Evolutionary conservation across 2,113 vertebrate species (phyloP).

Genomic region (Gila orcuttii): DNA sequence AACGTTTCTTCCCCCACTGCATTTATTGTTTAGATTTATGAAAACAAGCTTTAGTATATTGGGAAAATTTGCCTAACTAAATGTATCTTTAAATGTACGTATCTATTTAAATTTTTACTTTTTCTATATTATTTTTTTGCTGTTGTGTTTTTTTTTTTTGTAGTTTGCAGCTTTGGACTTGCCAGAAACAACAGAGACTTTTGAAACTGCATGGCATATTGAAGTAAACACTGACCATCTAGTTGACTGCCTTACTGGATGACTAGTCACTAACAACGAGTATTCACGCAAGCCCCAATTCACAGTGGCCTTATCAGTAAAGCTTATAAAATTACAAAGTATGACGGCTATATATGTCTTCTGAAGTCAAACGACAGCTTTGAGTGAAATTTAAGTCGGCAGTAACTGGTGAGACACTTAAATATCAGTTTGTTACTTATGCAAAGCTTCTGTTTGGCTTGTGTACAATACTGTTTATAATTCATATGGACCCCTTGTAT

Average conservation of each 20-base stretch:
- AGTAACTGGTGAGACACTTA: neutral
- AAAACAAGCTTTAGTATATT: too few relatives aligned
- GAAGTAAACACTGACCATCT: neutral
- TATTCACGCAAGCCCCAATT: neutral
- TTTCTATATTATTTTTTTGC: rapidly evolving
- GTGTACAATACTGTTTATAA: too few relatives aligned
- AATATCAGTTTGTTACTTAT: neutral
- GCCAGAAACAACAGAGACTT: neutral
- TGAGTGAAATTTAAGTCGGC: neutral
- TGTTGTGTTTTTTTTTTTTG: neutral
- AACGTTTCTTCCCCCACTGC: too few relatives aligned
- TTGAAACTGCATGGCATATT: neutral
- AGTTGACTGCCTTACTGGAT: too few relatives aligned
- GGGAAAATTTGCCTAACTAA: too few relatives aligned
- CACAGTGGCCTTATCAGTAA: neutral
- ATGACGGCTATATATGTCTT: neutral
- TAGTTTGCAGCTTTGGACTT: neutral
- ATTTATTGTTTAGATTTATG: too few relatives aligned
- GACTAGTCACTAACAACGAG: too few relatives aligned
- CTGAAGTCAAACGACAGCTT: neutral
- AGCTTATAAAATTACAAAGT: neutral
- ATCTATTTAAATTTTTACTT: too few relatives aligned
- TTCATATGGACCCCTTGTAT: neutral
- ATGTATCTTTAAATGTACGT: neutral
- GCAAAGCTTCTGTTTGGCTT: neutral